A percentile compares a stretch with the other conserved stretches of the same genome.
phyloP scores from a whole-genome alignment of 1,140 invertebrate genomes.

The Oedothorax gibbosus region DNA sequence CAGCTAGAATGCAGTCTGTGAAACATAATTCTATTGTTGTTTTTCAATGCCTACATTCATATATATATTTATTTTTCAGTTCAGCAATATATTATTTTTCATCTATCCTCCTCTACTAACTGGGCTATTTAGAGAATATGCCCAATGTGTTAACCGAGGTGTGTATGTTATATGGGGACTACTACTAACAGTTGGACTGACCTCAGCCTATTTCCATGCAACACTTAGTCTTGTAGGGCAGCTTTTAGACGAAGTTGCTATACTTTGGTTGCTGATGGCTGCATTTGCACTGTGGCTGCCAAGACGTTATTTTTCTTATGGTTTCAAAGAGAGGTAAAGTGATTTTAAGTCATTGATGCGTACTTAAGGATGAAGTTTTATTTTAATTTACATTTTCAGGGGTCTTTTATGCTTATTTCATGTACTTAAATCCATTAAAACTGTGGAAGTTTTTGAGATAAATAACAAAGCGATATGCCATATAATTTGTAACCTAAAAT shows the following conservation, averaged over 20 bases:
- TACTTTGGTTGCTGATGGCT: conserved; percentile 83
- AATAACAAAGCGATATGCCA: too few species aligned
- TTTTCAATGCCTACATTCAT: too few species aligned
- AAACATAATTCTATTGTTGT: too few species aligned
- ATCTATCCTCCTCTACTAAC: conserved; percentile 81
- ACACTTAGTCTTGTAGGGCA: conserved; percentile 84
- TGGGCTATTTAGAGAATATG: conserved; percentile 81
- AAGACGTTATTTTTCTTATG: conserved; percentile 76
- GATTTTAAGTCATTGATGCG: not conserved
- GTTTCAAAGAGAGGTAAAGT: conserved; percentile 38
- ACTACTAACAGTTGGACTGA: conserved; percentile 81
- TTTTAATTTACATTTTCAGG: not conserved
- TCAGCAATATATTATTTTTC: conserved; percentile 84
- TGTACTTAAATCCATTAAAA: not conserved
- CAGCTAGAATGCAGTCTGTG: too few species aligned
- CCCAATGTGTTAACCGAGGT: conserved; percentile 78
- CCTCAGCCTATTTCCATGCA: conserved; percentile 86
- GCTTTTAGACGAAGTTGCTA: conserved; percentile 82
- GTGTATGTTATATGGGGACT: conserved; percentile 83
- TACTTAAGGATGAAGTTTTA: not conserved
- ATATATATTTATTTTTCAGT: conserved; percentile 68
- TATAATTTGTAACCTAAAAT: too few species aligned
- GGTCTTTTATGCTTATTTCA: not conserved
- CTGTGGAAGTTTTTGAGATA: too few species aligned
- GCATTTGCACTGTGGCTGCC: conserved; percentile 81